Percentiles rank a stretch among this genome's conserved stretches.
phyloP scores from a whole-genome alignment of 2,113 vertebrate species.

The Callocephalon fimbriatum region DNA sequence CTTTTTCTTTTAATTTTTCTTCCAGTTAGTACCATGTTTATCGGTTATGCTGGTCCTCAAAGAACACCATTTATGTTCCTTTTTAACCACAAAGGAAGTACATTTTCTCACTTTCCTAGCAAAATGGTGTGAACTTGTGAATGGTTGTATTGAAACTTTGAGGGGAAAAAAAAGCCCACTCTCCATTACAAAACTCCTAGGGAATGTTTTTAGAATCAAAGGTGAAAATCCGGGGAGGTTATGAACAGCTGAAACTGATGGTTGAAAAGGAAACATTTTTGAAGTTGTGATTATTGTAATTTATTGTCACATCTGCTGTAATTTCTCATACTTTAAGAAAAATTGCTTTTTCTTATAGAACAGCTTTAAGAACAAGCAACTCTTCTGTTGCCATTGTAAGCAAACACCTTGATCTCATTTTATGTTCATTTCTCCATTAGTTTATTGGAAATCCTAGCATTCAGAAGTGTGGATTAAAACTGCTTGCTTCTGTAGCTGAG shows the following conservation, averaged over 20 bases:
- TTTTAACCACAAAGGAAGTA: background rate
- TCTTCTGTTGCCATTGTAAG: background rate
- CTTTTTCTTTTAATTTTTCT: background rate
- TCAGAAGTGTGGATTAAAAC: slow-evolving; percentile 88
- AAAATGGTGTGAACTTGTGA: background rate
- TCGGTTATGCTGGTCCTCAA: background rate
- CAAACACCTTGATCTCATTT: background rate
- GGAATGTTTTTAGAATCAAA: background rate
- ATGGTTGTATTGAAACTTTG: background rate
- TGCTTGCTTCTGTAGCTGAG: slow-evolving; percentile 83
- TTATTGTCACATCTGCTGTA: background rate
- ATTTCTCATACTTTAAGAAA: background rate
- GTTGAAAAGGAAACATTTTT: background rate
- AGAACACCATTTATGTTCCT: background rate
- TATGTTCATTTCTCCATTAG: slow-evolving; percentile 68
- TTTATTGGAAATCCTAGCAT: slow-evolving; percentile 88
- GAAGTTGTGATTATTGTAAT: background rate
- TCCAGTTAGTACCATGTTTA: background rate
- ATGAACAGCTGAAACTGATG: background rate
- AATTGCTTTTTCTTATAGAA: background rate
- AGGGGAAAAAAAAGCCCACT: background rate
- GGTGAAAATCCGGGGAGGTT: background rate
- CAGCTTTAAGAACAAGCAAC: background rate
- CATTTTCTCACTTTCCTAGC: background rate
- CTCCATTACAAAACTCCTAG: background rate